phyloP scores from a whole-genome alignment of 2,113 vertebrate species.

The Ptilorrhoa leucosticta region DNA sequence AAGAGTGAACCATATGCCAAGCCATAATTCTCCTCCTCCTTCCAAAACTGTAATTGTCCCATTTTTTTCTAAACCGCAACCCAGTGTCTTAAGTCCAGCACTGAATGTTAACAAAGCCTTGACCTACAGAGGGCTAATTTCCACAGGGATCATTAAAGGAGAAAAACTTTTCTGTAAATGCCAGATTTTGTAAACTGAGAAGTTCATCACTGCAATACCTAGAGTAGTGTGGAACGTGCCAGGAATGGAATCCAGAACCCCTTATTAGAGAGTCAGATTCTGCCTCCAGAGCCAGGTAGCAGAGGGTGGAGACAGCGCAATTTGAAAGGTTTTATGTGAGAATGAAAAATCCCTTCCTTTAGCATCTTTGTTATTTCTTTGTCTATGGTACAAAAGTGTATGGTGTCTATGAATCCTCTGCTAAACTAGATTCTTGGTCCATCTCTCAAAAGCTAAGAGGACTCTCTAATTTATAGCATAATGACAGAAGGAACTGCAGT shows the following conservation, averaged over 20 bases:
- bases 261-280: not conserved
- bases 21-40: not conserved
- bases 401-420: not conserved
- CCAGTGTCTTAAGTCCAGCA: not conserved
- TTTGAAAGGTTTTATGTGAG: not conserved
- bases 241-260: not conserved
- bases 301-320: not conserved
- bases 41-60: slow-evolving; percentile 5
- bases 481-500: not conserved
- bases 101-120: not conserved
- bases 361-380: not conserved
- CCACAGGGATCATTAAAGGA: not conserved
- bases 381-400: not conserved
- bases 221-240: not conserved
- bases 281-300: not conserved
- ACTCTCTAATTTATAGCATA: not conserved
- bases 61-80: not conserved
- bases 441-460: not conserved
- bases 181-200: not conserved
- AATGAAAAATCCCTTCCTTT: not conserved
- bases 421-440: not conserved
- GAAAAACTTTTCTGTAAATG: not conserved
- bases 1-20: slow-evolving; percentile 19
- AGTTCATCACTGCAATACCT: not conserved
- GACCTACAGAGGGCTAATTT: slow-evolving; percentile 18